Evolutionary conservation across 1,140 invertebrate genomes (phyloP).

Genomic region (Elysia chlorotica): DNA sequence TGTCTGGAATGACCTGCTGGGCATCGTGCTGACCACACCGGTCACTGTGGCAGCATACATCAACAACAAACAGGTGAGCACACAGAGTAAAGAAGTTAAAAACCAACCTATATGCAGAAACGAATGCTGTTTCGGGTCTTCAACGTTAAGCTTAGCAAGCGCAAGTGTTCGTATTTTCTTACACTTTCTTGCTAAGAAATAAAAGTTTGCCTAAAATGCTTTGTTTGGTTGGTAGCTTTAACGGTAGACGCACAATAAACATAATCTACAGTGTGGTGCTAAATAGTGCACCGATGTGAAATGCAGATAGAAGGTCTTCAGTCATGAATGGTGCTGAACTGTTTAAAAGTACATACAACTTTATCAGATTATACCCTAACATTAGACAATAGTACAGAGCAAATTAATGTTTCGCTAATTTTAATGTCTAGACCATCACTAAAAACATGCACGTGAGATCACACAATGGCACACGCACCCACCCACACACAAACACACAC

Average conservation of each 20-base stretch:
- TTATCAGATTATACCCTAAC: too few species aligned
- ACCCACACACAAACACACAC: too few species aligned
- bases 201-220: neutral
- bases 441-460: too few species aligned
- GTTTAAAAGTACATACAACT: too few species aligned
- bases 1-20: conserved; percentile 61
- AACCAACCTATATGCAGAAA: neutral
- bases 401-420: too few species aligned
- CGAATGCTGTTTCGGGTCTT: neutral
- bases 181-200: neutral
- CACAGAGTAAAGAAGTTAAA: neutral
- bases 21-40: conserved; percentile 59
- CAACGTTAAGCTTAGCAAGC: neutral
- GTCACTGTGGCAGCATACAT: conserved; percentile 56
- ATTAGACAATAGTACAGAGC: too few species aligned
- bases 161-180: neutral
- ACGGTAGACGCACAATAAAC: neutral
- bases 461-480: too few species aligned
- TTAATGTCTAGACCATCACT: too few species aligned
- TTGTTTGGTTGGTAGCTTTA: neutral
- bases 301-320: too few species aligned
- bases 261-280: too few species aligned
- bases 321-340: too few species aligned
- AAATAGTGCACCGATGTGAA: too few species aligned
- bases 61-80: conserved; percentile 27